Base-by-base conservation (phyloP, 2,113 vertebrate genomes). In the Phrynosoma blainvillii region DNA sequence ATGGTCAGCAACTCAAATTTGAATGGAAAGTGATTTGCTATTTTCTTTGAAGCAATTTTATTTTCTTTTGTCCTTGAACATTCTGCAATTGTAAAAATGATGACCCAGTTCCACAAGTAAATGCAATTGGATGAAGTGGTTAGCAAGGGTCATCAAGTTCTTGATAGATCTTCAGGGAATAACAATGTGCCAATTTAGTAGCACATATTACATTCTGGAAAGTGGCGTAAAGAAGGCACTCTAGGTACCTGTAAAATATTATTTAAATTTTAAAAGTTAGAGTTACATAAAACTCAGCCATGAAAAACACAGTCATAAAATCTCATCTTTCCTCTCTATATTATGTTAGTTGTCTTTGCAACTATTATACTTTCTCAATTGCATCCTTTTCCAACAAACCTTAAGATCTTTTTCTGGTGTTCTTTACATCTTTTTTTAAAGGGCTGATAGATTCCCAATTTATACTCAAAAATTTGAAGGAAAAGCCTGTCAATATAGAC, bases 1-100 rank as follows among this genome's bases (percentile, higher is more conserved):
- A 94, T 93, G 93, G 86, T 92, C 92, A 94, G 91, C 94, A 95
- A 56, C 90, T 93, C 13, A 93, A 95, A 93, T 83, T 84, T 87
- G 87, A 88, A 80, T 82, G 89, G 79, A 92, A 92, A 92, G 87
- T 75, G 90, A 91, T 86, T 77, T 92, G 93, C 81, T 68, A 71
- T 91, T 90, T 94, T 91, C 71, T 89, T 89, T 82, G 62, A 85
- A 84, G 83, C 70, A 93, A 77, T 89, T 87, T 83, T 84, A 23
- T 88, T 92, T 88, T 76, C 89, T 92, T 79, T 94, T 86, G 93
- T 91, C 84, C 91, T 94, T 93, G 87, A 82, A 95, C 91, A 84
- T 90, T 65, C 87, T 87, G 84, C 92, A 91, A 93, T 84, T 93
- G 83, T 74, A 77, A 84, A 92, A 92, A 85, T 91, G 77, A 95